phyloP scores from a whole-genome alignment of 92 coral and sea anemone genomes.

The Palythoa caribaeorum region DNA sequence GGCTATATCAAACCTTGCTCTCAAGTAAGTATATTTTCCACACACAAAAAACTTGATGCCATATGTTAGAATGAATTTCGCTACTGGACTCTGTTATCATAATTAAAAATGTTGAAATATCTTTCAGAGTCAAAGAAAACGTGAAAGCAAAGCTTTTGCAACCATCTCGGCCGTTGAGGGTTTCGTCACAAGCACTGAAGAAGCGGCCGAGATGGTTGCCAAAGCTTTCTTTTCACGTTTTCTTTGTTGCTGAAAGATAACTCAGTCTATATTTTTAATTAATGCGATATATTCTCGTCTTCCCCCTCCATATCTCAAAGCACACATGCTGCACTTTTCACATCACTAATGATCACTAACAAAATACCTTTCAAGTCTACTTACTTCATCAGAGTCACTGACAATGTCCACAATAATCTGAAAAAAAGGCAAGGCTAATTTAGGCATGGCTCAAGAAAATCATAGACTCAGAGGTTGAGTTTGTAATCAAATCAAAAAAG shows the following conservation, averaged over 20 bases:
- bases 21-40: conserved; percentile 9
- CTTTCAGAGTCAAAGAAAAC: conserved; percentile 31
- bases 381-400: conserved; percentile 11
- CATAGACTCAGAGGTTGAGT: neutral
- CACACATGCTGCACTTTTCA: neutral
- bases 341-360: conserved; percentile 1
- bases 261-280: conserved; percentile 15
- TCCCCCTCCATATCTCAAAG: neutral
- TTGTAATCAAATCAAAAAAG: neutral
- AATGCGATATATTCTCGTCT: neutral
- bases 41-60: neutral
- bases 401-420: conserved; percentile 6
- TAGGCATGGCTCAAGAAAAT: conserved; percentile 8
- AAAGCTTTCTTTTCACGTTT: conserved; percentile 28
- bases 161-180: conserved; percentile 37
- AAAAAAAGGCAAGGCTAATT: conserved; percentile 10
- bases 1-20: conserved; percentile 6
- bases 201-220: conserved; percentile 24
- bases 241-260: conserved; percentile 25
- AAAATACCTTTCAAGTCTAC: conserved; percentile 4
- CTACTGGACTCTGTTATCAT: neutral
- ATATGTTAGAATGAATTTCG: conserved; percentile 3
- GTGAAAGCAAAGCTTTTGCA: conserved; percentile 33
- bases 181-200: neutral
- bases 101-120: conserved; percentile 29